phyloP scores from a whole-genome alignment of 2,888 invertebrate species.

The Eumerus sabulonum region DNA sequence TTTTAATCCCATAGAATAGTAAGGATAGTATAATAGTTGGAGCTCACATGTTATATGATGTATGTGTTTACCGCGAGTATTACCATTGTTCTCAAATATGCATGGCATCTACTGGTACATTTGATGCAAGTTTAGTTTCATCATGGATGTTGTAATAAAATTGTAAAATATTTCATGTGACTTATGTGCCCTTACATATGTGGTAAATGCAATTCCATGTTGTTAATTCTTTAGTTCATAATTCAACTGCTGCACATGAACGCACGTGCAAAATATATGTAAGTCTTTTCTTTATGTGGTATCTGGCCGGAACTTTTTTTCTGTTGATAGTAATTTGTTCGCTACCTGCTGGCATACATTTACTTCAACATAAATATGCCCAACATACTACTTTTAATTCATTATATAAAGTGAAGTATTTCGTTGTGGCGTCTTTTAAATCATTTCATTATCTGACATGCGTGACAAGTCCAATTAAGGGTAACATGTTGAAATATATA shows the following conservation, averaged over 20 bases:
- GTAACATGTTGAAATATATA: too few species aligned
- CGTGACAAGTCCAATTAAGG: too few species aligned
- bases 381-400: too few species aligned
- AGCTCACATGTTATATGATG: conserved; percentile 17
- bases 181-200: conserved; percentile 10
- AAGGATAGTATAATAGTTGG: conserved; percentile 17
- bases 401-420: conserved; percentile 5
- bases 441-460: not conserved
- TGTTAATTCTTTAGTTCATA: conserved; percentile 19
- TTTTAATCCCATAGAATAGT: conserved; percentile 11
- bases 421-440: conserved; percentile 44
- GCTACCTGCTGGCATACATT: too few species aligned
- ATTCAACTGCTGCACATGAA: too few species aligned
- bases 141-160: not conserved
- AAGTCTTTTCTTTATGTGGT: conserved; percentile 44
- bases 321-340: not conserved
- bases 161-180: conserved; percentile 4
- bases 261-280: too few species aligned
- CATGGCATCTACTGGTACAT: conserved; percentile 10
- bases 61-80: conserved; percentile 5
- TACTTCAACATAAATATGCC: too few species aligned
- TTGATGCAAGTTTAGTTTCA: conserved; percentile 8
- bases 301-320: conserved; percentile 57
- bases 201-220: conserved; percentile 21
- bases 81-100: conserved; percentile 18